phyloP scores from a whole-genome alignment of 2,797 vertebrate genomes.

The Acanthiza pusilla region DNA sequence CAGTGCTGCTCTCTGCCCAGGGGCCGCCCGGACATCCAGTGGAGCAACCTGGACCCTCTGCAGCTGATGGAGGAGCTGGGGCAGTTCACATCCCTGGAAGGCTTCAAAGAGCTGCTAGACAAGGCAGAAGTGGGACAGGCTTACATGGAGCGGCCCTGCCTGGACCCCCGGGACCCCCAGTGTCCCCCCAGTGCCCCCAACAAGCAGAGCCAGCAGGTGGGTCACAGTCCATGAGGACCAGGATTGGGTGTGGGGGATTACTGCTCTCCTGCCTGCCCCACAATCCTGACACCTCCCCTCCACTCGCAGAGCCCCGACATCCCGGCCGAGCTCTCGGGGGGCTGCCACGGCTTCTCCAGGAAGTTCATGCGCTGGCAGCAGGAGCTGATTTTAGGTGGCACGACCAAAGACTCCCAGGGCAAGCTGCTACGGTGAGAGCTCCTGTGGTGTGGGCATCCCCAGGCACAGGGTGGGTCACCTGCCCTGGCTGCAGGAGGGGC shows the following conservation, averaged over 20 bases:
- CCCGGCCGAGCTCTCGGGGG: constrained; percentile 83
- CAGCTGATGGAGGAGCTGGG: constrained; percentile 94
- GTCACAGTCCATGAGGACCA: neutral
- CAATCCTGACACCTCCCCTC: neutral
- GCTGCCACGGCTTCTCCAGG: constrained; percentile 96
- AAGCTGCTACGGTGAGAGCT: constrained; percentile 85
- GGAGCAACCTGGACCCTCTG: constrained; percentile 96
- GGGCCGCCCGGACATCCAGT: constrained; percentile 93
- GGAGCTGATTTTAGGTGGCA: constrained; percentile 92
- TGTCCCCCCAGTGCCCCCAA: constrained; percentile 92
- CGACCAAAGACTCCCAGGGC: constrained; percentile 83
- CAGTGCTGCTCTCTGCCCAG: constrained; percentile 61
- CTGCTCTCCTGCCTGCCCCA: neutral
- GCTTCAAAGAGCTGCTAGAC: constrained; percentile 94
- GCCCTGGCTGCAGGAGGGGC: neutral
- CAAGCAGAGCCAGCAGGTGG: constrained; percentile 86
- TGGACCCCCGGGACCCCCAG: constrained; percentile 86
- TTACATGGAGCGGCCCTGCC: constrained; percentile 93
- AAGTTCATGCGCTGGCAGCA: constrained; percentile 99
- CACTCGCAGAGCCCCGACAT: constrained; percentile 82
- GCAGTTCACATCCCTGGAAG: constrained; percentile 92
- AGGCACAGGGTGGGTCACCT: neutral
- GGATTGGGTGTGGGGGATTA: neutral
- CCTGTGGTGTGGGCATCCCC: accelerated
- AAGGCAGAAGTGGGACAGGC: constrained; percentile 95